These are phyloP conservation scores for Glossosoma conforme DNA, from an alignment of 1,140 invertebrate species.

Conservation along the genomic window DNA sequence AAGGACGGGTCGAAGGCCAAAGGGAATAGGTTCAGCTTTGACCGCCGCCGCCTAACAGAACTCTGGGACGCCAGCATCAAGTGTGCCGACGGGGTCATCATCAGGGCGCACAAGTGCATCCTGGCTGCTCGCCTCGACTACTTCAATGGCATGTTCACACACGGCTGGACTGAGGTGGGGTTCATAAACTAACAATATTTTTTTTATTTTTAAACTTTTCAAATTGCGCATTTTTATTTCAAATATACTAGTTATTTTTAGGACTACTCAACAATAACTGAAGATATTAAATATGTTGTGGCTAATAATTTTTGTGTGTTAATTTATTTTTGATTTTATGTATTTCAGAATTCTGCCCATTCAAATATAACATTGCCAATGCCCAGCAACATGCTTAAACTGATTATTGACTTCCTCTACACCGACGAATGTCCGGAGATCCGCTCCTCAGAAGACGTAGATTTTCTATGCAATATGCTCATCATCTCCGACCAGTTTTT, in stretches of 20 bases:
- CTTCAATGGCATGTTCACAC: conserved; percentile 68
- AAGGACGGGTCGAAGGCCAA: conserved; percentile 10
- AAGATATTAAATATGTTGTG: background rate
- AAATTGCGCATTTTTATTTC: background rate
- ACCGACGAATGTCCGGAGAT: conserved; percentile 55
- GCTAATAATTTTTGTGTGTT: background rate
- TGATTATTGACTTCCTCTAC: conserved; percentile 64
- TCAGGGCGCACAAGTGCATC: conserved; percentile 69
- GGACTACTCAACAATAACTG: background rate
- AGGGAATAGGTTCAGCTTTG: conserved; percentile 12
- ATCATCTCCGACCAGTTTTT: conserved; percentile 68
- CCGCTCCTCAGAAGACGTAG: conserved; percentile 51
- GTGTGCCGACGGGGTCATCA: conserved; percentile 52
- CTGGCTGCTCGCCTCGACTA: conserved; percentile 67
- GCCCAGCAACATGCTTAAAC: conserved; percentile 49
- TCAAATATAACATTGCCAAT: conserved; percentile 48
- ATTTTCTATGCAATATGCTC: conserved; percentile 59
- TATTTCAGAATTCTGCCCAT: conserved; percentile 43
- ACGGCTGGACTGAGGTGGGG: conserved; percentile 64
- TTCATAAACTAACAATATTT: conserved; percentile 4
- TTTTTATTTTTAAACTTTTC: background rate
- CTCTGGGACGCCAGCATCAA: conserved; percentile 59
- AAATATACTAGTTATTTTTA: background rate
- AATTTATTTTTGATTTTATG: conserved; percentile 16
- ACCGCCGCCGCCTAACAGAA: conserved; percentile 44